Percentiles rank a stretch among this genome's conserved stretches.
Evolutionary conservation across 2,113 vertebrate species (phyloP).

Genomic region (Xyrauchen texanus): DNA sequence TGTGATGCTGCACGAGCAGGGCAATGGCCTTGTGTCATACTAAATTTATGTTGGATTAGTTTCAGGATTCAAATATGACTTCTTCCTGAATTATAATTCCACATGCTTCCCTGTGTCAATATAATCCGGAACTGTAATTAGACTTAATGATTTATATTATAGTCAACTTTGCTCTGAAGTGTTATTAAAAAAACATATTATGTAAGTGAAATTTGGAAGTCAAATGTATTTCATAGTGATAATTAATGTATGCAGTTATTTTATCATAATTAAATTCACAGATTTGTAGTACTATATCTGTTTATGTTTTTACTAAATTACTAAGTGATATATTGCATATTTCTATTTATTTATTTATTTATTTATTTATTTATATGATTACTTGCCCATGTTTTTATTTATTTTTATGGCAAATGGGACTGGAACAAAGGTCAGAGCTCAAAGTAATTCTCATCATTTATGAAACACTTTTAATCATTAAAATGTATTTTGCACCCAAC

Average conservation of each 20-base stretch:
- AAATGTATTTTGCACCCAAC: too few species aligned
- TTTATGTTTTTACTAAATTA: too few species aligned
- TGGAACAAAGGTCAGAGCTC: background rate
- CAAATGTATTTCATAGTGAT: background rate
- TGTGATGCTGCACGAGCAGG: constrained; percentile 3
- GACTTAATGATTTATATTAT: background rate
- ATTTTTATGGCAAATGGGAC: too few species aligned
- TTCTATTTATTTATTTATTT: background rate
- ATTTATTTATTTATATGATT: background rate
- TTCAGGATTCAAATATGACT: background rate
- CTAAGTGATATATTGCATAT: too few species aligned
- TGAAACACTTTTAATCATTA: background rate
- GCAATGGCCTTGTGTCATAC: background rate
- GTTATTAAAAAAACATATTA: background rate
- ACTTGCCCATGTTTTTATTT: background rate
- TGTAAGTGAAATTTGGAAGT: background rate
- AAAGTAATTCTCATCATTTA: background rate
- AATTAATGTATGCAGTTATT: background rate
- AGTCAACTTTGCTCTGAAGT: background rate
- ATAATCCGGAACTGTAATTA: background rate
- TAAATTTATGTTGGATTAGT: background rate
- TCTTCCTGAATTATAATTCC: background rate
- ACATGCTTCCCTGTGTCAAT: background rate
- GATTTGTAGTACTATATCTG: background rate
- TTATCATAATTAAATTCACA: background rate